Evolutionary conservation across 37 sponge, comb jelly and placozoan genomes (phyloP).

Genomic region (Bolinopsis microptera): DNA sequence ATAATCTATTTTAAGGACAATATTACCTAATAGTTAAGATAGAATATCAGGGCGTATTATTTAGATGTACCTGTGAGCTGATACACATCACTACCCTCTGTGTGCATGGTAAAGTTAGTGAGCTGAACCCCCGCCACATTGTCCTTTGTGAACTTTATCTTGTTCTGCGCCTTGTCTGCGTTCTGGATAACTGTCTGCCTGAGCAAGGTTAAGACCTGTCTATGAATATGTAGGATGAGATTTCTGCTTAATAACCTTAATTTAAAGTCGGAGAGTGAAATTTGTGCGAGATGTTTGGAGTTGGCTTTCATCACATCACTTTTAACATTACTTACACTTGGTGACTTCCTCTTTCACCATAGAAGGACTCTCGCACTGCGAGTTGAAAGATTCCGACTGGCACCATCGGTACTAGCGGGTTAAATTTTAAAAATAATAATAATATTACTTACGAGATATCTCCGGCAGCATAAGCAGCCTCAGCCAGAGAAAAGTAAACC

Average conservation of each 20-base stretch:
- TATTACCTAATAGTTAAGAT: no score
- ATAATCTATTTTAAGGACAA: no score
- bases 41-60: no score
- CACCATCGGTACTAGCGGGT: no score
- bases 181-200: slow-evolving; percentile 88
- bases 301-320: no score
- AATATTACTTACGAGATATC: slow-evolving; percentile 88
- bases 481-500: slow-evolving; percentile 89
- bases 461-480: slow-evolving; percentile 95
- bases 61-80: slow-evolving; percentile 21
- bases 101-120: slow-evolving; percentile 45
- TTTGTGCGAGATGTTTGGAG: no score
- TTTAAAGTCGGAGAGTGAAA: not conserved
- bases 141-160: slow-evolving; percentile 84
- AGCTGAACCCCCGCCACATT: slow-evolving; percentile 87
- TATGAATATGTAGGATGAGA: not conserved
- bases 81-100: slow-evolving; percentile 50
- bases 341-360: no score
- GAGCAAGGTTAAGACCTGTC: not conserved
- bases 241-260: not conserved
- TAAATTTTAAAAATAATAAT: no score
- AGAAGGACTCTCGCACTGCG: no score
- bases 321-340: no score
- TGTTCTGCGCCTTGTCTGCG: slow-evolving; percentile 93
- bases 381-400: no score